A percentile compares a stretch with the other conserved stretches of the same genome.
These are phyloP conservation scores for Cheirogaleus medius DNA, from an alignment of 2,113 vertebrate genomes.

Conservation along the genomic window DNA sequence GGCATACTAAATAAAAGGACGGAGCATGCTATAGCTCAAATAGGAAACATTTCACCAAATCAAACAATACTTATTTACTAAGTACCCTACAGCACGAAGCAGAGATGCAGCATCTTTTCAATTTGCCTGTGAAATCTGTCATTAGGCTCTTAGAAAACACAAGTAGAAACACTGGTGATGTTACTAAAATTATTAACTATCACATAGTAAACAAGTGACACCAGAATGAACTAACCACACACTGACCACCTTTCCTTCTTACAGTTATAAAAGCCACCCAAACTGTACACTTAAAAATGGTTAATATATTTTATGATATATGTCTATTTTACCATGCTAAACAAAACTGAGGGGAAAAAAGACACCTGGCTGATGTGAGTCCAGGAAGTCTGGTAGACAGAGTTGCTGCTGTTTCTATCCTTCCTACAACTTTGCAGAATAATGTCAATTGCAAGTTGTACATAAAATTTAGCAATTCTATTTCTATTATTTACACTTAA, in stretches of 20 bases:
- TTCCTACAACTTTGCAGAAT: not conserved
- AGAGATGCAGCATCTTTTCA: not conserved
- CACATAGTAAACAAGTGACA: not conserved
- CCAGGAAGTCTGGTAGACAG: not conserved
- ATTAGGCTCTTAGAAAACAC: not conserved
- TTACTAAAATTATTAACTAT: not conserved
- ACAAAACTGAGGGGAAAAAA: not conserved
- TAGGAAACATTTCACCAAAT: not conserved
- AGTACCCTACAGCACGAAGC: too few relatives aligned
- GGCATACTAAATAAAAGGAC: not conserved
- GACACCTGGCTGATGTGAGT: not conserved
- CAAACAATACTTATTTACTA: not conserved
- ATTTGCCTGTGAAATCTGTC: not conserved
- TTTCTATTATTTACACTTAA: not conserved
- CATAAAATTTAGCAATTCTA: not conserved
- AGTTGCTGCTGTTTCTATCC: not conserved
- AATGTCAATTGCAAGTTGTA: not conserved
- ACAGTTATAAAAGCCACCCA: not conserved
- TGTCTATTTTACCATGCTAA: not conserved
- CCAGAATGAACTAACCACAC: not conserved
- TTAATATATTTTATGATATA: not conserved
- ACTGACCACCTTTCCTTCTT: too few relatives aligned
- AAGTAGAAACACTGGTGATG: not conserved
- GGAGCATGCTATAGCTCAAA: rapidly evolving
- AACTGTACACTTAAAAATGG: not conserved